Evolutionary conservation across 2,113 vertebrate species (phyloP).

Genomic region (Leptodactylus fuscus): DNA sequence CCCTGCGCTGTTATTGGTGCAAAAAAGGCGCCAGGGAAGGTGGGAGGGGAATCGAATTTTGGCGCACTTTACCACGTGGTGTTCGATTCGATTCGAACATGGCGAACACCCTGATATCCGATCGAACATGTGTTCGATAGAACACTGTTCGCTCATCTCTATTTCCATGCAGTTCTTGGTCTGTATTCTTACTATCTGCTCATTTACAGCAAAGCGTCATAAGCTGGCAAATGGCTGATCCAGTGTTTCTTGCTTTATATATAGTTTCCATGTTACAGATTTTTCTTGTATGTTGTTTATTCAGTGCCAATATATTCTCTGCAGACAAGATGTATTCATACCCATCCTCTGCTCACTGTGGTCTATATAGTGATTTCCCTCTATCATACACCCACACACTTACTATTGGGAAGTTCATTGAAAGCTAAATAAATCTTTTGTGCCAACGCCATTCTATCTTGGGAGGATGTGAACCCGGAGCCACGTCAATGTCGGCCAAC

Average conservation of each 20-base stretch:
- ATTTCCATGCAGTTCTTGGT: not conserved
- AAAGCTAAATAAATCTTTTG: too few species aligned
- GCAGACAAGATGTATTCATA: not conserved
- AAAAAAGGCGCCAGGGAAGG: too few species aligned
- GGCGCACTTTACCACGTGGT: too few species aligned
- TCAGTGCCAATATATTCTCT: not conserved
- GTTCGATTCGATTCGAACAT: too few species aligned
- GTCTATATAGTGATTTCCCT: not conserved
- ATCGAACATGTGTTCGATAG: too few species aligned
- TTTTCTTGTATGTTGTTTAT: not conserved
- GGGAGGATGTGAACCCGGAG: too few species aligned
- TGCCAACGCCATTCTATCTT: too few species aligned
- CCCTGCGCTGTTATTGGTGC: too few species aligned
- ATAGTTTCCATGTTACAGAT: not conserved
- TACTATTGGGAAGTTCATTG: not conserved
- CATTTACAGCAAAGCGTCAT: not conserved
- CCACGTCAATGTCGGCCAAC: too few species aligned
- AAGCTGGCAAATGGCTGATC: not conserved
- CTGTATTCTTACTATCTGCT: not conserved
- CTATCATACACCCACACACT: not conserved
- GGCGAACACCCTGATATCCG: too few species aligned
- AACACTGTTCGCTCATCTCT: too few species aligned
- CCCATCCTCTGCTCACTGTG: not conserved
- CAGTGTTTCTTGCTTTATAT: not conserved
- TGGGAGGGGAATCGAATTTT: too few species aligned